Base-by-base conservation (phyloP, 2,888 invertebrate genomes). In the Aproaerema taeniolella region DNA sequence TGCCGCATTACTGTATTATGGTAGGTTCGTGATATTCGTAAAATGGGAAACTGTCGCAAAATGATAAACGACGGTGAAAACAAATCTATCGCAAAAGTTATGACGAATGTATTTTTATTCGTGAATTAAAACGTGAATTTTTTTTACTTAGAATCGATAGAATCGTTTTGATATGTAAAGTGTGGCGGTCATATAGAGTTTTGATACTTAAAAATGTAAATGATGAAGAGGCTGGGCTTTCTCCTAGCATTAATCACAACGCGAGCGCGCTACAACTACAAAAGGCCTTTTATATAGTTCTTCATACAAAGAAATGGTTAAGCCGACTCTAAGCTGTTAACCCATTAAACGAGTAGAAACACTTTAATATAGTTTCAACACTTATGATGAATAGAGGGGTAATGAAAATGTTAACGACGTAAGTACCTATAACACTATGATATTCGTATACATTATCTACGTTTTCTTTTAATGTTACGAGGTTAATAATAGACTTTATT, bases 21-120 rank as follows among this genome's bases (percentile, higher is more conserved):
- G 52, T 51, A 52, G 52, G 53, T 61, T 63, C 64, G 58, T 58
- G 60, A 55, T 54, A 52, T 55, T 52, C 52, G 46, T 51, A 46
- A 57, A 58, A 46, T 55, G 53, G 59, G 55, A 55, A 55, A 67
- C 59, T 56, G 62, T 62, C 63, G 53, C 50, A 42, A 46, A 52
- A 58, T 67, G 63, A 67, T 59, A 52, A 52, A 66, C 47, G 50
- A 51, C 47, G 46, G 49, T 50, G 52, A 42, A 47, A 49, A 49
- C 53, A 47, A 49, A 49, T 52, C 53, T 43, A 39, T 41, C 39
- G 39, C 38, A 45, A 13, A 14, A 25, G 14, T 29, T 12, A 12
- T 29, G 20, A 20, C 20, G 26, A 35, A 16, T 7, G 25, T 6
- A 5, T 26, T 35, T 35, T 35, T 15, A 35, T 34, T 20, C 8